Evolutionary conservation across 2,797 vertebrate species (phyloP).

Genomic region (Poecile montanus): DNA sequence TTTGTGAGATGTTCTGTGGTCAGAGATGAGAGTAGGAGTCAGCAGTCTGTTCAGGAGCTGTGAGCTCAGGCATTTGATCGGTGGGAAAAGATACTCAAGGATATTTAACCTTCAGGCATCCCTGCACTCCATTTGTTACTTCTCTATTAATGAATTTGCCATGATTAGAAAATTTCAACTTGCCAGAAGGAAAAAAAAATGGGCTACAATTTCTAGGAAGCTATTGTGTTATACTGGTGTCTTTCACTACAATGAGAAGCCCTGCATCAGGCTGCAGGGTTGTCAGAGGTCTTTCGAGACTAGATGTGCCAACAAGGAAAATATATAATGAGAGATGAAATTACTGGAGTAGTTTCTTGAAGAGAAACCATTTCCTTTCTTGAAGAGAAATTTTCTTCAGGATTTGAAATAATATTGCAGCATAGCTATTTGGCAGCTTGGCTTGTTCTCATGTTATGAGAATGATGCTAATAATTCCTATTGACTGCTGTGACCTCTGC

Average conservation of each 20-base stretch:
- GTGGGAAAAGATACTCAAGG: background rate
- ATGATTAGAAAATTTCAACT: background rate
- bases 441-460: background rate
- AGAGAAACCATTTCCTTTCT: background rate
- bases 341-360: background rate
- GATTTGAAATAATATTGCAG: background rate
- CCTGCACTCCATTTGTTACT: background rate
- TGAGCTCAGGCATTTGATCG: background rate
- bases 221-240: background rate
- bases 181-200: background rate
- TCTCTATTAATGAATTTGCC: background rate
- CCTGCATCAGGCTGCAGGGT: background rate
- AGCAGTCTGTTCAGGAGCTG: background rate
- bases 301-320: background rate
- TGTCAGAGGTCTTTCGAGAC: background rate
- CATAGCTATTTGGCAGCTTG: background rate
- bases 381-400: background rate
- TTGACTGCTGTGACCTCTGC: slow-evolving; percentile 52
- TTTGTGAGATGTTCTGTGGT: background rate
- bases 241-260: background rate
- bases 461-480: slow-evolving; percentile 40
- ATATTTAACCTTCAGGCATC: background rate
- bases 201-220: background rate
- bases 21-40: background rate
- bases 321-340: background rate